phyloP scores from a whole-genome alignment of 1,140 invertebrate species.

The Hetaerina americana region DNA sequence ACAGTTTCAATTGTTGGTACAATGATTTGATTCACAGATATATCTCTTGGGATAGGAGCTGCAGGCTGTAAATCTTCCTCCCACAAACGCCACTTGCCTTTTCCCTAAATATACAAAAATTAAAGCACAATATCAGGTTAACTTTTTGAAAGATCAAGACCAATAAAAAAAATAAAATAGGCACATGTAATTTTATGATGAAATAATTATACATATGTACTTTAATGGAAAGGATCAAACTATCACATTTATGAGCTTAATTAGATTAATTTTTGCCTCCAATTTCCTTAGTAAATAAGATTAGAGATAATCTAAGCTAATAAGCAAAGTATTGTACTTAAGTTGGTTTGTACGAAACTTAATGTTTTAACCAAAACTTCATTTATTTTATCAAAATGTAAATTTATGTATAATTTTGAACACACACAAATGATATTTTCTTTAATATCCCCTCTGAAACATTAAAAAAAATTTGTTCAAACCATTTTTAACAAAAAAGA shows the following conservation, averaged over 20 bases:
- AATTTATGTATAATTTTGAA: background rate
- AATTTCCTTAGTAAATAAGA: too few relatives aligned
- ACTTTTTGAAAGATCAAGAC: background rate
- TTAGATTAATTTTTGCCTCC: too few relatives aligned
- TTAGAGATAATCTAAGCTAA: too few relatives aligned
- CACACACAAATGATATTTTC: background rate
- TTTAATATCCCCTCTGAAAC: constrained; percentile 11
- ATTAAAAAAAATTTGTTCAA: constrained; percentile 1
- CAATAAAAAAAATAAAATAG: too few relatives aligned
- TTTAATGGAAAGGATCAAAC: too few relatives aligned
- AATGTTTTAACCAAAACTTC: background rate
- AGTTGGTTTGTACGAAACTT: background rate
- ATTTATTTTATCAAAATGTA: background rate
- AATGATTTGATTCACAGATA: constrained; percentile 86
- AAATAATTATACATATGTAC: background rate
- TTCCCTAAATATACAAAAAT: constrained; percentile 38
- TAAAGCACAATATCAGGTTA: background rate
- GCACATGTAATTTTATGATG: too few relatives aligned
- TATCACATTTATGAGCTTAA: too few relatives aligned
- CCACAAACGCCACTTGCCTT: constrained; percentile 85
- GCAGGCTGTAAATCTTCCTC: constrained; percentile 64
- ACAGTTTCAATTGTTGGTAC: constrained; percentile 84
- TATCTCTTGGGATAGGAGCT: constrained; percentile 74
- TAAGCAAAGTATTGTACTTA: background rate
- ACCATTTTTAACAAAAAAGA: constrained; percentile 12